Conservation (phyloP, 2,888 invertebrate genomes). For the Ganaspis brasiliensis region DNA sequence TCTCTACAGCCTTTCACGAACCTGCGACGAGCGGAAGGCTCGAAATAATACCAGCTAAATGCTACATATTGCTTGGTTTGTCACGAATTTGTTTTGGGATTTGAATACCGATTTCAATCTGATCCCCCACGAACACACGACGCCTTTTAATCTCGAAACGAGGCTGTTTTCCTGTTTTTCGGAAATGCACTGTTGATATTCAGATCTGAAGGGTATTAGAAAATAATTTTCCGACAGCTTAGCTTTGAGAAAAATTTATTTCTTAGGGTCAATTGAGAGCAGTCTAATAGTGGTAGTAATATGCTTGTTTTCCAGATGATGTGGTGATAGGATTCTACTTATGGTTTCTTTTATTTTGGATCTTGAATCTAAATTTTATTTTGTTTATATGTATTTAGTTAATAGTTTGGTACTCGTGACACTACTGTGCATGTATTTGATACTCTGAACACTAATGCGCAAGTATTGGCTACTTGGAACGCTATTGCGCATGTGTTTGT, state of each 20-base stretch:
- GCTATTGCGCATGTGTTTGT: too few relatives aligned
- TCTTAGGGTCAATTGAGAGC: neutral
- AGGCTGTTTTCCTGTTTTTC: neutral
- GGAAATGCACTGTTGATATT: slow-evolving; percentile 5
- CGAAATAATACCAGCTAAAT: slow-evolving; percentile 77
- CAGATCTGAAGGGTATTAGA: neutral
- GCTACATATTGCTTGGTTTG: slow-evolving; percentile 80
- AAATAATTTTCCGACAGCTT: neutral
- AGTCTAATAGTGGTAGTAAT: neutral
- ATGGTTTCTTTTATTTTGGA: too few relatives aligned
- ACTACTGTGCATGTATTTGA: too few relatives aligned
- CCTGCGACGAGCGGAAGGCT: slow-evolving; percentile 52
- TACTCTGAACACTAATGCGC: too few relatives aligned
- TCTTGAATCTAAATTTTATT: too few relatives aligned
- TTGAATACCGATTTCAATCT: slow-evolving; percentile 73
- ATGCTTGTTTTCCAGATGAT: too few relatives aligned
- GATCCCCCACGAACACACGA: slow-evolving; percentile 7
- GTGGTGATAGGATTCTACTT: too few relatives aligned
- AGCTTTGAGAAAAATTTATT: neutral
- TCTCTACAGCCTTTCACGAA: slow-evolving; percentile 49
- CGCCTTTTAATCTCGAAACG: slow-evolving; percentile 27
- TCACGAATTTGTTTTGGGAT: slow-evolving; percentile 75
- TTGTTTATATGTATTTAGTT: too few relatives aligned
- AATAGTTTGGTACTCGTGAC: too few relatives aligned
- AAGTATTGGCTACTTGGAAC: too few relatives aligned